These are phyloP conservation scores for Lethrus apterus DNA, from an alignment of 1,140 invertebrate genomes.

Conservation along the genomic window DNA sequence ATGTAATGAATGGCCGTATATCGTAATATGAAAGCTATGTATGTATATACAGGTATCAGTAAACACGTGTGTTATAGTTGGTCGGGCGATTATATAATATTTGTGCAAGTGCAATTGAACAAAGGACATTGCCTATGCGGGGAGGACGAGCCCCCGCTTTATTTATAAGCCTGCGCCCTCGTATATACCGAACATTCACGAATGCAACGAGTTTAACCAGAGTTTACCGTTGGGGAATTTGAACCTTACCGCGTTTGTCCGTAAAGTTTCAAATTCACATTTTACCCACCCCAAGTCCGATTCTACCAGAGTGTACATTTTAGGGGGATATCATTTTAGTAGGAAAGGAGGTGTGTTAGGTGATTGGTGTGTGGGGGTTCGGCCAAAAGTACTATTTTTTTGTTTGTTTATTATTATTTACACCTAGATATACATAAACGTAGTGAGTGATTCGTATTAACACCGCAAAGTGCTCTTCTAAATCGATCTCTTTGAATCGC, in stretches of 20 bases:
- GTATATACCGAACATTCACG: slow-evolving; percentile 11
- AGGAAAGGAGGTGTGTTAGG: slow-evolving; percentile 22
- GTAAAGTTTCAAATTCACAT: not conserved
- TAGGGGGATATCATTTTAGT: slow-evolving; percentile 20
- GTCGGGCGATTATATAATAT: slow-evolving; percentile 30
- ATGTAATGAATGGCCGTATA: no score
- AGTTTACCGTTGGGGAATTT: not conserved
- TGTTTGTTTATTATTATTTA: slow-evolving; percentile 18
- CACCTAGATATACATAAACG: no score
- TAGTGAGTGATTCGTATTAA: slow-evolving; percentile 10
- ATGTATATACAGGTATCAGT: no score
- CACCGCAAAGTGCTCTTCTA: slow-evolving; percentile 6
- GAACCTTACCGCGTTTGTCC: not conserved
- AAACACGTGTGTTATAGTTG: no score
- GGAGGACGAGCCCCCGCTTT: slow-evolving; percentile 15
- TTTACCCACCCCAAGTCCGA: slow-evolving; percentile 7
- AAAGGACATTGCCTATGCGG: slow-evolving; percentile 27
- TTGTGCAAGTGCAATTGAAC: slow-evolving; percentile 33
- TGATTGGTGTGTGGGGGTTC: slow-evolving; percentile 14
- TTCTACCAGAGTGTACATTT: slow-evolving; percentile 9
- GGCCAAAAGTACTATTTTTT: slow-evolving; percentile 12
- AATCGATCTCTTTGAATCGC: not conserved
- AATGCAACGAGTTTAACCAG: slow-evolving; percentile 4
- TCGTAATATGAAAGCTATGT: no score
- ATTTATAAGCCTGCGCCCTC: slow-evolving; percentile 18